Evolutionary conservation across 1,140 invertebrate species (phyloP).

Genomic region (Macrobrachium nipponense): DNA sequence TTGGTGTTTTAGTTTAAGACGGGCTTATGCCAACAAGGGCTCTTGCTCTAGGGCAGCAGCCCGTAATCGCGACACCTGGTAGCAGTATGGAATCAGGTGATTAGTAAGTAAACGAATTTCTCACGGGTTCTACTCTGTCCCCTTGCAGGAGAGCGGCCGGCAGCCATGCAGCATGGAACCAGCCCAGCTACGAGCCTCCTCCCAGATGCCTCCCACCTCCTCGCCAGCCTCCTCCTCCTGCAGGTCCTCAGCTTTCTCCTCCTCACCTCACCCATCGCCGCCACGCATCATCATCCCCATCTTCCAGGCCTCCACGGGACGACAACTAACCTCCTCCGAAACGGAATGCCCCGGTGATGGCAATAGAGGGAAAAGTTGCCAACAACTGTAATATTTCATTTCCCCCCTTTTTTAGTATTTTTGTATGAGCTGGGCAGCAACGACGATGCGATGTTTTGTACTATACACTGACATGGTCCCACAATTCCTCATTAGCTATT

Average conservation of each 20-base stretch:
- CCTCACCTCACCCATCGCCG: not conserved
- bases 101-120: no score
- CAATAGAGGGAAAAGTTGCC: not conserved
- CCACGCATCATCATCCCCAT: not conserved
- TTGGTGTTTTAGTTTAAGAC: no score
- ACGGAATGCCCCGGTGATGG: slow-evolving; percentile 13
- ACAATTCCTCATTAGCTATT: slow-evolving; percentile 6
- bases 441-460: slow-evolving; percentile 16
- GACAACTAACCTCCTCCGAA: not conserved
- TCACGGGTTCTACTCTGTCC: not conserved
- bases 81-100: no score
- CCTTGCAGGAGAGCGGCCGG: slow-evolving; percentile 41
- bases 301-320: not conserved
- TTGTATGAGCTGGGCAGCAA: slow-evolving; percentile 5
- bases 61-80: no score
- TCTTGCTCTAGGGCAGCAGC: no score
- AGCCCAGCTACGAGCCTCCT: slow-evolving; percentile 11
- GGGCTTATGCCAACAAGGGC: no score
- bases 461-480: slow-evolving; percentile 17
- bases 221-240: not conserved
- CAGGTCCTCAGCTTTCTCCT: no score
- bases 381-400: not conserved
- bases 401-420: slow-evolving; percentile 23
- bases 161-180: slow-evolving; percentile 51
- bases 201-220: not conserved